Conservation (phyloP, 2,113 vertebrate genomes). For the Furnarius figulus region DNA sequence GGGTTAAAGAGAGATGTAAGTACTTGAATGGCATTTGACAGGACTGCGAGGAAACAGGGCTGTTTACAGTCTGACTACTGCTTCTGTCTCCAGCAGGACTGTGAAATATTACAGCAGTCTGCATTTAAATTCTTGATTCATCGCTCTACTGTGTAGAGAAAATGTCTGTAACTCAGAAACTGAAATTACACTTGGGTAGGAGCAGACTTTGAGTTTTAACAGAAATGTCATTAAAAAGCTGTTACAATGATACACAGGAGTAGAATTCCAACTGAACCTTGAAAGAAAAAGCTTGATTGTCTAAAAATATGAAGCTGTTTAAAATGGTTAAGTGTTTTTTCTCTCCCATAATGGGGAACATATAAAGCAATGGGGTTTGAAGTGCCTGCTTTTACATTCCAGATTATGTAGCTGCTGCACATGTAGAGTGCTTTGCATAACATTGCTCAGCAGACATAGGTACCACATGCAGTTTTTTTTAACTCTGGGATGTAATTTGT, state of each 20-base stretch:
- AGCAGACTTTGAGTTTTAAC: not conserved
- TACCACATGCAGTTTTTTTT: not conserved
- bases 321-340: not conserved
- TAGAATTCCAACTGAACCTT: not conserved
- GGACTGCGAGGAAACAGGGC: not conserved
- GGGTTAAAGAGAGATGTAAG: not conserved
- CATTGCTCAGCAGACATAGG: not conserved
- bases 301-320: not conserved
- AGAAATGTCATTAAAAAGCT: not conserved
- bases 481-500: not conserved
- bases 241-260: not conserved
- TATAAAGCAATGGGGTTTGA: not conserved
- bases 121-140: not conserved
- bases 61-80: not conserved
- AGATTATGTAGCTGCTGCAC: not conserved
- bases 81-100: not conserved
- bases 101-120: not conserved
- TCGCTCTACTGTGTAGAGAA: not conserved
- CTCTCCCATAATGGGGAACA: not conserved
- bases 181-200: not conserved
- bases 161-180: not conserved
- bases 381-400: not conserved
- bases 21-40: not conserved
- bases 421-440: not conserved
- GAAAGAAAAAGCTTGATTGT: not conserved